Conservation (phyloP, 2,113 vertebrate species). For the Bubo blakistoni region DNA sequence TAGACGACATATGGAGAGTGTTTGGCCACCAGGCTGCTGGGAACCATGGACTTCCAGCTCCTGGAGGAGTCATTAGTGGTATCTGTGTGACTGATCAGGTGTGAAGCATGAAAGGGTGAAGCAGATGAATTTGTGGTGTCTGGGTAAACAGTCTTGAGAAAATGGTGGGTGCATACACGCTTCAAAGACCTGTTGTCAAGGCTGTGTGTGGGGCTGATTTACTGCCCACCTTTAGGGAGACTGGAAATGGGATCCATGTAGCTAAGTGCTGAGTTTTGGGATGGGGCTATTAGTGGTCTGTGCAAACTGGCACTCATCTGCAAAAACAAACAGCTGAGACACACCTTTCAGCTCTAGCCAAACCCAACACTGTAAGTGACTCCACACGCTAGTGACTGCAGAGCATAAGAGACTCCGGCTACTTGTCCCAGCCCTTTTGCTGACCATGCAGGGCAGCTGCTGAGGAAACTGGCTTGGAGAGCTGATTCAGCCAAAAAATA, state of each 20-base stretch:
- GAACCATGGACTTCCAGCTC: not conserved
- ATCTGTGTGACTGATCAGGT: not conserved
- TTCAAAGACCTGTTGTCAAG: not conserved
- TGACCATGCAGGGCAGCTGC: not conserved
- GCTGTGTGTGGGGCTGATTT: not conserved
- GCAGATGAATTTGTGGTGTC: not conserved
- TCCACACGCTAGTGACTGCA: rapidly evolving
- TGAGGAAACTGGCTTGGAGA: not conserved
- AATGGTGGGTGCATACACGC: not conserved
- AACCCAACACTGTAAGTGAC: rapidly evolving
- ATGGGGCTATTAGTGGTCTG: not conserved
- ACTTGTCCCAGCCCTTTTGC: not conserved
- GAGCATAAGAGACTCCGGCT: not conserved
- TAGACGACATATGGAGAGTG: not conserved
- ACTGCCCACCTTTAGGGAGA: not conserved
- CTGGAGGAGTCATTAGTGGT: not conserved
- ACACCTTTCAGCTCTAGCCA: not conserved
- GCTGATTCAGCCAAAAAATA: not conserved
- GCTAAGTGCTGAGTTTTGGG: not conserved
- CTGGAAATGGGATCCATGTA: not conserved
- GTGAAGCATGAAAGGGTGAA: not conserved
- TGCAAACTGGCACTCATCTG: not conserved
- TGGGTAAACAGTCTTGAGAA: not conserved
- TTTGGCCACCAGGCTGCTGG: not conserved
- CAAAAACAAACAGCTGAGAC: not conserved